Evolutionary conservation across 1,140 invertebrate genomes (phyloP).

Genomic region (Spodoptera litura): DNA sequence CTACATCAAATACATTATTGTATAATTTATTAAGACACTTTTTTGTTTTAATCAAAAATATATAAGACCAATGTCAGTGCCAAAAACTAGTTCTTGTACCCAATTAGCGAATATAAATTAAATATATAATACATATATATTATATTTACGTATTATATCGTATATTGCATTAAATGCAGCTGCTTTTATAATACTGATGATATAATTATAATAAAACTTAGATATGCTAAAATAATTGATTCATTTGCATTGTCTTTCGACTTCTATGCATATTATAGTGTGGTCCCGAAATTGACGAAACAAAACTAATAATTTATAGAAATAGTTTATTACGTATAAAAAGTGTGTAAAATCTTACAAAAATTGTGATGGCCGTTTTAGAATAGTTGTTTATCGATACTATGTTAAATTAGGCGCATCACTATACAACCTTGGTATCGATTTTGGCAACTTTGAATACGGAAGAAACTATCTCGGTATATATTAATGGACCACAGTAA

Average conservation of each 20-base stretch:
- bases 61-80: constrained; percentile 18
- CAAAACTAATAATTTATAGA: constrained; percentile 31
- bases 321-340: constrained; percentile 39
- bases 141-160: constrained; percentile 79
- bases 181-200: constrained; percentile 43
- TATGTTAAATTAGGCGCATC: background rate
- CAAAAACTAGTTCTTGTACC: constrained; percentile 9
- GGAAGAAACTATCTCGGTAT: constrained; percentile 18
- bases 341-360: constrained; percentile 33
- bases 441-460: constrained; percentile 39
- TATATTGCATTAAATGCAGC: constrained; percentile 79
- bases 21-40: constrained; percentile 33
- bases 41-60: constrained; percentile 46
- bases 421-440: background rate
- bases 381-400: background rate
- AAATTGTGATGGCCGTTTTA: background rate
- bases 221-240: constrained; percentile 83
- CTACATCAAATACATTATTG: constrained; percentile 18
- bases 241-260: constrained; percentile 45
- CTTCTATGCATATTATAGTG: constrained; percentile 50
- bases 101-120: constrained; percentile 55
- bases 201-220: constrained; percentile 71
- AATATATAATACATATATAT: constrained; percentile 57
- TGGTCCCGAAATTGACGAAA: constrained; percentile 55
- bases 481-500: constrained; percentile 51